Evolutionary conservation across 2,888 invertebrate genomes (phyloP).

Genomic region (Drosophila planitibia): DNA sequence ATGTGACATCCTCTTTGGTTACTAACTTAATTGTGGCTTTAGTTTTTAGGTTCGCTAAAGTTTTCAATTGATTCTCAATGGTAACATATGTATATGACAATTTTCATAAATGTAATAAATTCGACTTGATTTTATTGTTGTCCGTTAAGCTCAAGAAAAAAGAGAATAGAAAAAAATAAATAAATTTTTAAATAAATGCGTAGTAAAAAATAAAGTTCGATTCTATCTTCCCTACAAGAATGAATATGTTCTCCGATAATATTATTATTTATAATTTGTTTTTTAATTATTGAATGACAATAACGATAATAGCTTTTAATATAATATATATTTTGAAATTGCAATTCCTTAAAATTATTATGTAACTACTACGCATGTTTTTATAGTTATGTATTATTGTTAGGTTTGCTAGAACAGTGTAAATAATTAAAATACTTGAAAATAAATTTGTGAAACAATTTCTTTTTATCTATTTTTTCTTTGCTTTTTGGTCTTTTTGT

Average conservation of each 20-base stretch:
- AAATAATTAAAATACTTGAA: constrained; percentile 68
- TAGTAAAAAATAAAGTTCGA: neutral
- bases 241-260: neutral
- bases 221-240: neutral
- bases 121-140: neutral
- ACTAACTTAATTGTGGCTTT: constrained; percentile 24
- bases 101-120: neutral
- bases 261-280: neutral
- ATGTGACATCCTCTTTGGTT: constrained; percentile 32
- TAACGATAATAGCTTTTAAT: neutral
- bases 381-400: constrained; percentile 54
- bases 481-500: constrained; percentile 1
- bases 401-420: constrained; percentile 52
- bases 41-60: constrained; percentile 8
- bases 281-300: neutral
- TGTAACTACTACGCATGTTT: constrained; percentile 70
- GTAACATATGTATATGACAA: neutral
- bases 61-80: neutral
- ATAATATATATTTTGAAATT: constrained; percentile 71
- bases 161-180: neutral
- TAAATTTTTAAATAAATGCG: neutral
- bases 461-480: neutral
- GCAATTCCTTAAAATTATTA: constrained; percentile 72
- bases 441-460: constrained; percentile 61
- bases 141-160: neutral